Percentiles rank a stretch among this genome's conserved stretches.
Conservation (phyloP, 2,888 invertebrate species). For the Lottia gigantea region DNA sequence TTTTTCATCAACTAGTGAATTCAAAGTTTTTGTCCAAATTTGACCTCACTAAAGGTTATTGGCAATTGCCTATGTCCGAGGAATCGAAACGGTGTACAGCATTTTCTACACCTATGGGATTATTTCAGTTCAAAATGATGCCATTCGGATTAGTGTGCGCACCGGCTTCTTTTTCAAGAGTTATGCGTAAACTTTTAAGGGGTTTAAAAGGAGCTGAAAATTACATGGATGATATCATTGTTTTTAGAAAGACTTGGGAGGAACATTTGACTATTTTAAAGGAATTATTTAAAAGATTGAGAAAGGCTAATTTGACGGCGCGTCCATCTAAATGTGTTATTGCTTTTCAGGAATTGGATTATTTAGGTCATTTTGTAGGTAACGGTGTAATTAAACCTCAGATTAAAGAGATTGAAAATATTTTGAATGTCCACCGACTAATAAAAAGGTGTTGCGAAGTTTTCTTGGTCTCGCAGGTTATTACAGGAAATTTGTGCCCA, state of each 20-base stretch:
- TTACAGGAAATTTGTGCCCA: slow-evolving; percentile 22
- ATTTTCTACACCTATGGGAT: slow-evolving; percentile 8
- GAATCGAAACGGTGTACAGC: not conserved
- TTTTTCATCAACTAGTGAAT: not conserved
- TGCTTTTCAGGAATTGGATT: slow-evolving; percentile 14
- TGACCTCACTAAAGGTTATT: slow-evolving; percentile 11
- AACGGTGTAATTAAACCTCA: not conserved
- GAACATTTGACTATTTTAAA: slow-evolving; percentile 12
- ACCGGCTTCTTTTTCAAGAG: slow-evolving; percentile 9
- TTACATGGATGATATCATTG: slow-evolving; percentile 22
- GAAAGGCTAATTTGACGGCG: not conserved
- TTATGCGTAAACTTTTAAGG: slow-evolving; percentile 21
- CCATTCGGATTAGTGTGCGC: slow-evolving; percentile 19
- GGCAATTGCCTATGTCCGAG: slow-evolving; percentile 7
- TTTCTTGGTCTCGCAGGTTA: slow-evolving; percentile 20
- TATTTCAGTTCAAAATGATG: slow-evolving; percentile 12
- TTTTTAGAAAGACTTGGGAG: slow-evolving; percentile 14
- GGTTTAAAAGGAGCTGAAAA: slow-evolving; percentile 15
- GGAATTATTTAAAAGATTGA: slow-evolving; percentile 11
- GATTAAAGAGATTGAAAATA: slow-evolving; percentile 10
- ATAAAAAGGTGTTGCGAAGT: slow-evolving; percentile 18
- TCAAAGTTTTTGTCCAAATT: not conserved
- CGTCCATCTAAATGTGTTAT: slow-evolving; percentile 20
- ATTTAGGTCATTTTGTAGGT: slow-evolving; percentile 19
- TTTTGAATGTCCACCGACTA: slow-evolving; percentile 12